phyloP scores from a whole-genome alignment of 2,113 vertebrate genomes.

The Corythoichthys intestinalis region DNA sequence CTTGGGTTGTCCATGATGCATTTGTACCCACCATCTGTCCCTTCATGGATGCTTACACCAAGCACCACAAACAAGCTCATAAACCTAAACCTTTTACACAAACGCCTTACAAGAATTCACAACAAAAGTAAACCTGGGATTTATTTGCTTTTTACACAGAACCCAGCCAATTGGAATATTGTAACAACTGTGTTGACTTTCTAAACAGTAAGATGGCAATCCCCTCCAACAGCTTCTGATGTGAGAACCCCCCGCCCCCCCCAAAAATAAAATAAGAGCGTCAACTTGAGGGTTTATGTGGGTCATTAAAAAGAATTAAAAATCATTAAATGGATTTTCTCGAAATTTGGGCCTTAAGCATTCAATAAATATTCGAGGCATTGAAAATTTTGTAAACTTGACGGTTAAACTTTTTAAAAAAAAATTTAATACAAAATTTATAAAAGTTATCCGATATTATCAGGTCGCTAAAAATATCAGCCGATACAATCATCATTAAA shows the following conservation, averaged over 20 bases:
- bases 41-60: not conserved
- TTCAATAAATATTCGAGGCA: too few species aligned
- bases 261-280: too few species aligned
- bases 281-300: too few species aligned
- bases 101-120: not conserved
- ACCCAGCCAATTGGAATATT: not conserved
- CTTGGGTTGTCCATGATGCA: not conserved
- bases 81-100: not conserved
- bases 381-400: too few species aligned
- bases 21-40: not conserved
- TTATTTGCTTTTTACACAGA: not conserved
- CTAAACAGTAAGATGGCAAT: not conserved
- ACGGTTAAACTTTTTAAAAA: too few species aligned
- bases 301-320: too few species aligned
- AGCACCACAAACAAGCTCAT: not conserved
- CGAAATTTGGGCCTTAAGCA: too few species aligned
- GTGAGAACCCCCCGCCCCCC: not conserved
- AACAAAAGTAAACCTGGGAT: not conserved
- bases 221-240: not conserved
- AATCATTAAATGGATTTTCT: too few species aligned
- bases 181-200: not conserved
- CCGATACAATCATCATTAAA: too few species aligned
- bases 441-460: too few species aligned
- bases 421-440: too few species aligned
- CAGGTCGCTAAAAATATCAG: too few species aligned